A percentile compares a stretch with the other conserved stretches of the same genome.
Conservation (phyloP, 2,888 invertebrate genomes). For the Orthosia cruda region DNA sequence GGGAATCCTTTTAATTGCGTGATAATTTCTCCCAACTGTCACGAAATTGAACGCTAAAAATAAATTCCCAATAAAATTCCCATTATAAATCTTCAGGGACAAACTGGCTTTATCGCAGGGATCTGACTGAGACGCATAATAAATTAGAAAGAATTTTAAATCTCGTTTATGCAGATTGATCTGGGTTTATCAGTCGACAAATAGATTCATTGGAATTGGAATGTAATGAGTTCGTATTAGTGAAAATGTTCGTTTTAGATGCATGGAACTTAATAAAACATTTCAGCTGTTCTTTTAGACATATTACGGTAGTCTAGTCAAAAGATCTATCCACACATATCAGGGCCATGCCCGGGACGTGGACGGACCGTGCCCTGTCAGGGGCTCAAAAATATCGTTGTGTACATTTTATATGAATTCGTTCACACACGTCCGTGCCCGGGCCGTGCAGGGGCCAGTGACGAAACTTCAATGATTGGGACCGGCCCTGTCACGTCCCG, state of each 20-base stretch:
- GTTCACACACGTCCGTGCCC: no score
- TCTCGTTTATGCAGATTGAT: slow-evolving; percentile 64
- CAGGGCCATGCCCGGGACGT: no score
- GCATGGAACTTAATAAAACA: not conserved
- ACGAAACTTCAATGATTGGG: no score
- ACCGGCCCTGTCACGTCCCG: no score
- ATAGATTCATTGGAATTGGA: slow-evolving; percentile 40
- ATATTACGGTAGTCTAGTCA: no score
- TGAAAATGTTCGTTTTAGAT: not conserved
- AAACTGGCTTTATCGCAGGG: slow-evolving; percentile 53
- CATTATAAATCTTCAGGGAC: slow-evolving; percentile 70
- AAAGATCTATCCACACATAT: no score
- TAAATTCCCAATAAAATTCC: slow-evolving; percentile 67
- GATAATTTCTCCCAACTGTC: slow-evolving; percentile 67
- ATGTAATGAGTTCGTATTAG: slow-evolving; percentile 19
- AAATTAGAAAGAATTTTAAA: slow-evolving; percentile 67
- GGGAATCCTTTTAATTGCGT: slow-evolving; percentile 65
- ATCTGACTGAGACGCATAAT: slow-evolving; percentile 67
- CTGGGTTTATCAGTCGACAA: slow-evolving; percentile 48
- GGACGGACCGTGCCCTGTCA: no score
- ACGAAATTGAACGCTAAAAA: slow-evolving; percentile 63
- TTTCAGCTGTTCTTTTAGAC: not conserved
- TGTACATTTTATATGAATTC: no score
- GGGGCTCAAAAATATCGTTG: no score
- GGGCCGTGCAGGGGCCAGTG: no score